Conservation (phyloP, 2,888 invertebrate genomes). For the Drosophila silvestris region DNA sequence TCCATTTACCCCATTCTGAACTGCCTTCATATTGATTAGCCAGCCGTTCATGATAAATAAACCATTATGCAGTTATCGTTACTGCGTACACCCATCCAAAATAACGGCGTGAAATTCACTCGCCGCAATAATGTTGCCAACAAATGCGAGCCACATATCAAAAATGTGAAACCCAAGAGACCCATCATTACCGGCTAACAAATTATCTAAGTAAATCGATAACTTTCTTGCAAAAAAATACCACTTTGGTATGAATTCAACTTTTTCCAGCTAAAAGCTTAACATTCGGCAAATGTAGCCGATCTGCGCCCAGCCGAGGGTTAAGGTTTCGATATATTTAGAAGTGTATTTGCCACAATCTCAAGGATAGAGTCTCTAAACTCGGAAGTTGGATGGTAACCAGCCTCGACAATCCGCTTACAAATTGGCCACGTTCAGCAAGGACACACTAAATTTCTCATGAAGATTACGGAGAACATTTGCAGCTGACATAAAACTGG, state of each 20-base stretch:
- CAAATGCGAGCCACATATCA: conserved; percentile 39
- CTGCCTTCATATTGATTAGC: conserved; percentile 50
- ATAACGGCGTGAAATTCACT: conserved; percentile 33
- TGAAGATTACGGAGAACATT: background rate
- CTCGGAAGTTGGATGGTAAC: background rate
- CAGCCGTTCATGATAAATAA: conserved; percentile 78
- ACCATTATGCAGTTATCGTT: conserved; percentile 70
- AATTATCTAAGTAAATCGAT: conserved; percentile 18
- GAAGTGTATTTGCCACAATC: background rate
- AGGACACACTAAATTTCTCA: too few relatives aligned
- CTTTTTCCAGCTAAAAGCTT: background rate
- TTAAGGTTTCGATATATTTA: background rate
- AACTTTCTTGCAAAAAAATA: background rate
- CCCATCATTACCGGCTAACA: conserved; percentile 19
- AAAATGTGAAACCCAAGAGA: conserved; percentile 47
- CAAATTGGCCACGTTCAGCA: background rate
- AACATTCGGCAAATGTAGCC: background rate
- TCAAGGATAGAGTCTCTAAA: too few relatives aligned
- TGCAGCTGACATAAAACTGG: background rate
- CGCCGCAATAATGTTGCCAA: conserved; percentile 32
- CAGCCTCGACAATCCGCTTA: background rate
- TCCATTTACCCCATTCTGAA: conserved; percentile 4
- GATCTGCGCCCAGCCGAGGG: background rate
- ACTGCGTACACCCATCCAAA: conserved; percentile 40
- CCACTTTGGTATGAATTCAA: background rate